phyloP scores from a whole-genome alignment of 2,888 invertebrate genomes.

The Luperina nickerlii region DNA sequence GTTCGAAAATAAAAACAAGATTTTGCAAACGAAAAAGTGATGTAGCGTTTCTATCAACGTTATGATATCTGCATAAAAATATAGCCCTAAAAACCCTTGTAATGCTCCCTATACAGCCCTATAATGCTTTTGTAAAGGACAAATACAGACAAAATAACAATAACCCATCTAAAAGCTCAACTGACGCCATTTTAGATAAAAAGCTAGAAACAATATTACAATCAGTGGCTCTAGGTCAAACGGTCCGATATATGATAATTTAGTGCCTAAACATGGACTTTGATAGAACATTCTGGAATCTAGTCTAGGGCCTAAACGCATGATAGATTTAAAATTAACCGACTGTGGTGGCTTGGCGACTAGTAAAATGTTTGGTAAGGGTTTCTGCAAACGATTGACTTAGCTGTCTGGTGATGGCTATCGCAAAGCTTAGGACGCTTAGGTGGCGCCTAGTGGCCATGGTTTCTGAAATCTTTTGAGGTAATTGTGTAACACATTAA shows the following conservation, averaged over 20 bases:
- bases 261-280: conserved; percentile 73
- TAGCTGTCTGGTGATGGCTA: neutral
- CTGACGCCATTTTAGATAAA: conserved; percentile 52
- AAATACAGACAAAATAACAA: conserved; percentile 7
- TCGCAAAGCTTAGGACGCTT: neutral
- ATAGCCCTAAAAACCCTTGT: neutral
- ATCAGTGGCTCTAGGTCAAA: conserved; percentile 60
- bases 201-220: conserved; percentile 41
- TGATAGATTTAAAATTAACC: conserved; percentile 14
- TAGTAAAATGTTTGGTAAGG: neutral
- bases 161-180: conserved; percentile 39
- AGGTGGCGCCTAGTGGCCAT: neutral
- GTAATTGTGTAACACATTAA: neutral
- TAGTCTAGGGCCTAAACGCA: conserved; percentile 43
- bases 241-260: conserved; percentile 69
- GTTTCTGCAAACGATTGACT: neutral
- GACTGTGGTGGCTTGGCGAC: neutral
- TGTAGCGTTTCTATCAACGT: neutral
- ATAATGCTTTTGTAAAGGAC: neutral
- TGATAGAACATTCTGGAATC: conserved; percentile 55
- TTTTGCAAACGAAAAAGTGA: too few species aligned
- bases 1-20: neutral
- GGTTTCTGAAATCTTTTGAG: neutral
- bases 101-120: too few species aligned
- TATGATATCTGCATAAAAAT: neutral